Evolutionary conservation across 2,888 invertebrate genomes (phyloP).

Genomic region (Chalcosyrphus nemorum): DNA sequence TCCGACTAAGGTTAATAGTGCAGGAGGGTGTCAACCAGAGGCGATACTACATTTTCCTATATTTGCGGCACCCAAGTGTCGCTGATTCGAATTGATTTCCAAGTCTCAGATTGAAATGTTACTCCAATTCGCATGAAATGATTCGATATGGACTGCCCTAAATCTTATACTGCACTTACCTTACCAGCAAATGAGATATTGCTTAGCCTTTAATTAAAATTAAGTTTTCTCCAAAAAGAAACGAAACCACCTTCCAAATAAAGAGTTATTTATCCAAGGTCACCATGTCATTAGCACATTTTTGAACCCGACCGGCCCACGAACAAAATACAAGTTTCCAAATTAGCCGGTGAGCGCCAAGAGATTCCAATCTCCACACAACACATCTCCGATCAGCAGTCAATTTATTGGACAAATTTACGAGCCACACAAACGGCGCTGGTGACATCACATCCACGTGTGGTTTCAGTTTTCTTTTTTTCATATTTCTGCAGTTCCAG

Average conservation of each 20-base stretch:
- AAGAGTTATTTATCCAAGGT: slow-evolving; percentile 37
- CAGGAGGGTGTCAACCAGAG: too few relatives aligned
- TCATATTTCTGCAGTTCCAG: background rate
- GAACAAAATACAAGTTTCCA: slow-evolving; percentile 57
- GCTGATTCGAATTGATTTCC: too few relatives aligned
- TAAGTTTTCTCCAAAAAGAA: slow-evolving; percentile 1
- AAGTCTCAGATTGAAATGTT: too few relatives aligned
- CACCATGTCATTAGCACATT: slow-evolving; percentile 59
- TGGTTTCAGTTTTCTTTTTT: background rate
- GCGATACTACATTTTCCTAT: too few relatives aligned
- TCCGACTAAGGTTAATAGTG: too few relatives aligned
- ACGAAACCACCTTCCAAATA: slow-evolving; percentile 19
- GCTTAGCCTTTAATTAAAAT: background rate
- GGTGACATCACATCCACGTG: slow-evolving; percentile 64
- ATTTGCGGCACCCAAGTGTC: too few relatives aligned
- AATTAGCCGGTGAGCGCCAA: slow-evolving; percentile 46
- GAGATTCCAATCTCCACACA: slow-evolving; percentile 24
- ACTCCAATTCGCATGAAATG: background rate
- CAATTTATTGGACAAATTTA: slow-evolving; percentile 40
- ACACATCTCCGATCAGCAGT: slow-evolving; percentile 12
- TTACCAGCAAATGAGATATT: background rate
- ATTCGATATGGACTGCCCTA: too few relatives aligned
- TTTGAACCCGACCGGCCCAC: slow-evolving; percentile 39
- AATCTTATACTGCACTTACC: background rate
- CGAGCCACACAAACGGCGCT: slow-evolving; percentile 16